Percentiles rank a stretch among this genome's conserved stretches.
These are phyloP conservation scores for Karalla daura DNA, from an alignment of 2,797 vertebrate genomes.

Conservation along the genomic window DNA sequence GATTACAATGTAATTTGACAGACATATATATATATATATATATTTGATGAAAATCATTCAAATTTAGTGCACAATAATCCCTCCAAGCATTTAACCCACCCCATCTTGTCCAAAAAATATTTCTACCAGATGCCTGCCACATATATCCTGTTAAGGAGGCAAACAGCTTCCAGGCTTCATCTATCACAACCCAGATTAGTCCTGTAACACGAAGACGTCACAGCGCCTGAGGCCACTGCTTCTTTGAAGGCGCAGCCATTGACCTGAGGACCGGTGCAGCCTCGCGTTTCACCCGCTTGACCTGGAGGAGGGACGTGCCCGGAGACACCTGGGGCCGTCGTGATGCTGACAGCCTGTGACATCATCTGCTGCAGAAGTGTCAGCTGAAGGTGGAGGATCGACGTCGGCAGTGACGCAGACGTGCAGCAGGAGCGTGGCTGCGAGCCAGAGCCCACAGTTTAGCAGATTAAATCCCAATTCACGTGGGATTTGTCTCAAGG, in stretches of 20 bases:
- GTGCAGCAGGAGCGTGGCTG: slow-evolving; percentile 13
- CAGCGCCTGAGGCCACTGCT: no score
- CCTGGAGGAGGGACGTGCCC: background rate
- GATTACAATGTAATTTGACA: no score
- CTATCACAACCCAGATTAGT: no score
- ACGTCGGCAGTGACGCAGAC: slow-evolving; percentile 19
- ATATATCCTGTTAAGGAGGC: background rate
- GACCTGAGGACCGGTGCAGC: no score
- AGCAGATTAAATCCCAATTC: slow-evolving; percentile 30
- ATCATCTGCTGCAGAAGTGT: slow-evolving; percentile 23
- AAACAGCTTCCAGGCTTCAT: background rate
- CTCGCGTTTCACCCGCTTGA: background rate
- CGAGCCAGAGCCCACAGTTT: slow-evolving; percentile 9
- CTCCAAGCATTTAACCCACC: background rate
- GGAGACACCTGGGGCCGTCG: slow-evolving; percentile 18
- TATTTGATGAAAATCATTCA: no score
- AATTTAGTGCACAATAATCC: no score
- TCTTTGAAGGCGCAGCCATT: no score
- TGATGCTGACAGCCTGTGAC: slow-evolving; percentile 10
- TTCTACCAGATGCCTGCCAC: background rate
- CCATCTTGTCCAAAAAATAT: background rate
- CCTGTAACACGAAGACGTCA: no score
- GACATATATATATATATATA: no score
- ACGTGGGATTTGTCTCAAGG: slow-evolving; percentile 33
- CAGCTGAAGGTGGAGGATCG: slow-evolving; percentile 16